These are phyloP conservation scores for Melipona quadrifasciata DNA, from an alignment of 1,140 invertebrate genomes.

Conservation along the genomic window DNA sequence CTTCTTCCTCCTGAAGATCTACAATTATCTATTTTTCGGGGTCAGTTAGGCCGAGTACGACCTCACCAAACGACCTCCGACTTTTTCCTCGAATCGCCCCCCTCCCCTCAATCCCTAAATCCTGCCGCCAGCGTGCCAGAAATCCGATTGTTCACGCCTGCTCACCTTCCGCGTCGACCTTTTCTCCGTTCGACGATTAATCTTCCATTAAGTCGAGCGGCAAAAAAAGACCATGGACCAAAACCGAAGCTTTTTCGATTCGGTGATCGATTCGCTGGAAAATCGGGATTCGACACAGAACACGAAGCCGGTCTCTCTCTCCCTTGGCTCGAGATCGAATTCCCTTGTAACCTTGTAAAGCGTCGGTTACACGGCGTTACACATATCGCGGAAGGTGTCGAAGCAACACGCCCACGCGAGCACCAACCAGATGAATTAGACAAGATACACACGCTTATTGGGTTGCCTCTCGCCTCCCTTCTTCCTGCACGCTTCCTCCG, in stretches of 20 bases:
- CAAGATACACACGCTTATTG: constrained; percentile 56
- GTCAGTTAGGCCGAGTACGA: neutral
- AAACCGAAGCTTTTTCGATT: neutral
- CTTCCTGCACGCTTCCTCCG: neutral
- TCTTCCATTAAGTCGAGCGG: constrained; percentile 28
- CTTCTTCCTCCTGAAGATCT: no score
- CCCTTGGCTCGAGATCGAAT: constrained; percentile 51
- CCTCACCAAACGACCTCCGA: neutral
- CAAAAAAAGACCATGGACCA: neutral
- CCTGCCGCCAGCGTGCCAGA: neutral
- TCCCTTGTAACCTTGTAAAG: constrained; percentile 64
- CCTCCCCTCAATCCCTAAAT: neutral
- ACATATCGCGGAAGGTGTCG: constrained; percentile 66
- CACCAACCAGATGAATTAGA: constrained; percentile 54
- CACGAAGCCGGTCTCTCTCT: neutral
- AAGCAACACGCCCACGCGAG: constrained; percentile 55
- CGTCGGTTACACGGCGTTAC: constrained; percentile 61
- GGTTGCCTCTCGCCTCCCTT: neutral
- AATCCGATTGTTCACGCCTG: constrained; percentile 8
- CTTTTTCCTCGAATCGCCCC: no score
- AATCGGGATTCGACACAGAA: neutral
- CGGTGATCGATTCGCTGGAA: constrained; percentile 11
- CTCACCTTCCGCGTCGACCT: neutral
- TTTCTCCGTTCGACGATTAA: constrained; percentile 12
- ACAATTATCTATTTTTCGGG: no score